These are phyloP conservation scores for Enteromius afrohamiltoni DNA, from an alignment of 2,797 vertebrate genomes.

Conservation along the genomic window DNA sequence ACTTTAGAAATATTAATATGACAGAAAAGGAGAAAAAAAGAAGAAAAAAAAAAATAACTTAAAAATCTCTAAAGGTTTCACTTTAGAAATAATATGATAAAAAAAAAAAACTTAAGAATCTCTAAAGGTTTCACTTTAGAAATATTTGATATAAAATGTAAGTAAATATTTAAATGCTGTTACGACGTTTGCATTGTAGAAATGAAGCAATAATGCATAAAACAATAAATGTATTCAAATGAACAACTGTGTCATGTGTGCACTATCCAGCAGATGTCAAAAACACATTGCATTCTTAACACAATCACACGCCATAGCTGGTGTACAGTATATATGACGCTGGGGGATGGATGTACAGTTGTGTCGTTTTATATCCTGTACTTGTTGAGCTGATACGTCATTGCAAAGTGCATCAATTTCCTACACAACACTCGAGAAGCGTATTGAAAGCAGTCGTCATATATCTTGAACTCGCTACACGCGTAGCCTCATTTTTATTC, in stretches of 20 bases:
- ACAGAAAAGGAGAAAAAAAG: conserved; percentile 42
- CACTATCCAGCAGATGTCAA: conserved; percentile 15
- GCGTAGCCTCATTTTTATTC: not conserved
- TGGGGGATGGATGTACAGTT: not conserved
- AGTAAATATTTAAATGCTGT: conserved; percentile 26
- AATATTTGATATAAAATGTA: conserved; percentile 39
- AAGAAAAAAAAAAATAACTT: not conserved
- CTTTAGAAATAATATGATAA: conserved; percentile 43
- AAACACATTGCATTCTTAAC: not conserved
- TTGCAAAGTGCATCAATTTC: not conserved
- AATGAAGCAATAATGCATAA: not conserved
- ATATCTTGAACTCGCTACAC: not conserved
- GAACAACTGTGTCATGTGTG: conserved; percentile 46
- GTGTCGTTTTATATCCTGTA: not conserved
- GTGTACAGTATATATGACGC: not conserved
- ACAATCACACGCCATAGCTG: not conserved
- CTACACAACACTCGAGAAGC: not conserved
- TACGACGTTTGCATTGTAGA: conserved; percentile 13
- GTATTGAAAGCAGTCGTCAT: not conserved
- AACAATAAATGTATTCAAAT: conserved; percentile 31
- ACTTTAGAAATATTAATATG: conserved; percentile 47
- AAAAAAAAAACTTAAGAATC: conserved; percentile 10
- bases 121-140: conserved; percentile 64
- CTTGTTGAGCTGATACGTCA: not conserved
- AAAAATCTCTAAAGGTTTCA: conserved; percentile 61